Evolutionary conservation across 2,888 invertebrate species (phyloP), one percentile per base, ranked within the genome.

Genomic region (Hypolimnas misippus): DNA sequence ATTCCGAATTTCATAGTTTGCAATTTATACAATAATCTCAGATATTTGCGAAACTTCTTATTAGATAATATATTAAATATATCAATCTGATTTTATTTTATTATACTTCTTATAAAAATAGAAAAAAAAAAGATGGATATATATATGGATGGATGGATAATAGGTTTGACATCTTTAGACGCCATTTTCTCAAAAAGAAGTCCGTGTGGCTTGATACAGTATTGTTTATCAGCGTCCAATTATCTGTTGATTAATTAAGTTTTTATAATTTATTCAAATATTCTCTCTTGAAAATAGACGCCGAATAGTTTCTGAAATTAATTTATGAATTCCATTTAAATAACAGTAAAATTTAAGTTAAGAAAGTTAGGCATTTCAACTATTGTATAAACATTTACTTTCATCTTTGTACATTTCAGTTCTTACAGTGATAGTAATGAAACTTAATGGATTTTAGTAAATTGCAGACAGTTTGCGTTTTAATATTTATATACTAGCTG

Each of bases 201-300:
- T n/a, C n/a, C n/a, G n/a, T n/a, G n/a, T n/a, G n/a, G n/a, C n/a
- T n/a, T n/a, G n/a, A n/a, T n/a, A n/a, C n/a, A n/a, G n/a, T n/a
- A n/a, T n/a, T n/a, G n/a, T n/a, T n/a, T n/a, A n/a, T n/a, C n/a
- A n/a, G n/a, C n/a, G n/a, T n/a, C n/a, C n/a, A n/a, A n/a, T n/a
- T n/a, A n/a, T n/a, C n/a, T n/a, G n/a, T 33, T 5, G 33, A 4
- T 21, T 57, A 57, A 46, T n/a, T n/a, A n/a, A 57, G 49, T 38
- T 50, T 38, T 14, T 49, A 50, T 44, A 50, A 50, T 50, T 57
- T 49, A 35, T 46, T 16, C 4, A 38, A 2, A 2, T 38, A 38
- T 0, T n/a, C 4, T 3, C n/a, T 38, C 35, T 38, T n/a, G n/a
- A 38, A 38, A 38, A 2, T 38, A 38, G 12, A 38, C 35, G 2